Conservation (phyloP, 2,797 vertebrate species). For the Lerista edwardsae region DNA sequence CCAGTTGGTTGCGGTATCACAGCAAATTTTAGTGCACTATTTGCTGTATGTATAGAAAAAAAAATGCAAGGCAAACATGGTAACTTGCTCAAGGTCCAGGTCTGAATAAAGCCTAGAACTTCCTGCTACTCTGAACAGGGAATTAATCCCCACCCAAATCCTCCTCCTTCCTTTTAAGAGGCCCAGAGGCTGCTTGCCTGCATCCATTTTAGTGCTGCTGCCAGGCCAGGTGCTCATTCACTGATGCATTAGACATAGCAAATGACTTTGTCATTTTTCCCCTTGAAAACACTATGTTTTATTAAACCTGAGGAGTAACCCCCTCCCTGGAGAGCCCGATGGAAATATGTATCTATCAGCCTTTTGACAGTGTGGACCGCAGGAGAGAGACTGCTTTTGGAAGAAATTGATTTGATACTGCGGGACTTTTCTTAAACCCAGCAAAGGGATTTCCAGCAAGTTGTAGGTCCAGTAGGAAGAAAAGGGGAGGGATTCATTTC, state of each 20-base stretch:
- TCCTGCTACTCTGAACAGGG: background rate
- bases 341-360: background rate
- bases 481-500: background rate
- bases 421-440: background rate
- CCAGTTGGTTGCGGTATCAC: background rate
- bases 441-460: background rate
- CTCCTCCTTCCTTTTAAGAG: background rate
- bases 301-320: background rate
- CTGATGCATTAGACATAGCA: slow-evolving; percentile 14
- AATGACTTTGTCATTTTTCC: slow-evolving; percentile 22
- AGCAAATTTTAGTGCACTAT: background rate
- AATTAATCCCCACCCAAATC: background rate
- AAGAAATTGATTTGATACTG: background rate
- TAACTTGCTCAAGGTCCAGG: background rate
- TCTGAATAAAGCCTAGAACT: background rate
- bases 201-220: slow-evolving; percentile 6
- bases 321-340: background rate
- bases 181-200: background rate
- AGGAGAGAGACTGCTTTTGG: background rate
- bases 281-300: slow-evolving; percentile 28
- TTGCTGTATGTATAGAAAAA: background rate
- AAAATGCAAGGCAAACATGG: background rate
- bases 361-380: background rate
- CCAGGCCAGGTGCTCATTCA: slow-evolving; percentile 22
- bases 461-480: background rate